phyloP scores from a whole-genome alignment of 2,797 vertebrate species.

The Onychomys arenicola region DNA sequence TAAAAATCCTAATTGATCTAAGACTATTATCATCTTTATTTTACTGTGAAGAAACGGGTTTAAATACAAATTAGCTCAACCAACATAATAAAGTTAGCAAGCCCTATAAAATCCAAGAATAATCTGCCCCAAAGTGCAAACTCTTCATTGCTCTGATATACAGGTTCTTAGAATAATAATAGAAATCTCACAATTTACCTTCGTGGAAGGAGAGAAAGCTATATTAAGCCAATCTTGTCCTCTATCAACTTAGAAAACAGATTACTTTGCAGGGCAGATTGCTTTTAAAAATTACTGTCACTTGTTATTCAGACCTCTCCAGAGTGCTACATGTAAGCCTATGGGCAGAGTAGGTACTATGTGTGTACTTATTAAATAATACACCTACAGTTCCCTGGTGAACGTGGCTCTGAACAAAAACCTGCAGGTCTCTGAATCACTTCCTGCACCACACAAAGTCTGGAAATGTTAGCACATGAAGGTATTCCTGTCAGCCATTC shows the following conservation, averaged over 20 bases:
- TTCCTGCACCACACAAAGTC: neutral
- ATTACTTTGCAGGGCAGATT: neutral
- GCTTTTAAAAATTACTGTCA: neutral
- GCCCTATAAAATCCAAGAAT: neutral
- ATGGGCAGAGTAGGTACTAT: neutral
- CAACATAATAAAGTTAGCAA: slow-evolving; percentile 12
- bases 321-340: neutral
- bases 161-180: neutral
- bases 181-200: neutral
- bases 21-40: neutral
- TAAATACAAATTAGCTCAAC: slow-evolving; percentile 14
- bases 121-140: slow-evolving; percentile 21
- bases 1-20: slow-evolving; percentile 31
- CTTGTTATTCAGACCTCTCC: neutral
- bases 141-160: neutral
- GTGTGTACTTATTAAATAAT: neutral
- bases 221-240: neutral
- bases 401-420: neutral
- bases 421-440: neutral
- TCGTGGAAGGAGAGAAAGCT: neutral
- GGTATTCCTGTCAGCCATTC: neutral
- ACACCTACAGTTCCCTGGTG: neutral
- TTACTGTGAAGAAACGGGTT: slow-evolving; percentile 46
- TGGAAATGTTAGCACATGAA: neutral
- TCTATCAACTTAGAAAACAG: neutral